phyloP scores from a whole-genome alignment of 2,888 invertebrate species.

The Troglohyphantes excavatus region DNA sequence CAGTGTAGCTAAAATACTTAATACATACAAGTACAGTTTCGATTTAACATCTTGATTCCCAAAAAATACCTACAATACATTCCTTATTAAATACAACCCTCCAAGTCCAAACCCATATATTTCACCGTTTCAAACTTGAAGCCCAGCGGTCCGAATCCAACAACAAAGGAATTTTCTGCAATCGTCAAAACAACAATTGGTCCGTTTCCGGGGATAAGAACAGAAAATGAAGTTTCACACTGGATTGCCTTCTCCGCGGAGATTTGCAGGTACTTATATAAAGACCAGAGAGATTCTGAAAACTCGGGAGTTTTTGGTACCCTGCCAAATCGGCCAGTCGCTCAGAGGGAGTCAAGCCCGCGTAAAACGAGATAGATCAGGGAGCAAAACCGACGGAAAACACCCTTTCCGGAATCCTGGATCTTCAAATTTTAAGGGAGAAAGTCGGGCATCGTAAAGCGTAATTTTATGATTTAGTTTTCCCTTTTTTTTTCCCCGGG shows the following conservation, averaged over 20 bases:
- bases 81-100: no score
- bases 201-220: constrained; percentile 36
- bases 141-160: not conserved
- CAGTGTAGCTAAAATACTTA: no score
- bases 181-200: constrained; percentile 49
- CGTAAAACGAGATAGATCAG: constrained; percentile 52
- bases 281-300: constrained; percentile 35
- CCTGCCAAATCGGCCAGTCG: constrained; percentile 35
- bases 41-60: no score
- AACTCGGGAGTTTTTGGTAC: constrained; percentile 36
- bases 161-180: not conserved
- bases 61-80: no score
- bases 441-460: constrained; percentile 52
- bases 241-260: constrained; percentile 45
- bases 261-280: constrained; percentile 53
- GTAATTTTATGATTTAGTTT: constrained; percentile 64
- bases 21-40: no score
- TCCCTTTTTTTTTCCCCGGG: not conserved
- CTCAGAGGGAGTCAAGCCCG: constrained; percentile 35
- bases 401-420: constrained; percentile 14
- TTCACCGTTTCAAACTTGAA: no score
- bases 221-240: constrained; percentile 67
- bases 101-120: no score
- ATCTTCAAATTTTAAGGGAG: constrained; percentile 58
- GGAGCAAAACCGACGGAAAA: constrained; percentile 9